Conservation (phyloP, 1,140 invertebrate genomes). For the Ceratina australensis region DNA sequence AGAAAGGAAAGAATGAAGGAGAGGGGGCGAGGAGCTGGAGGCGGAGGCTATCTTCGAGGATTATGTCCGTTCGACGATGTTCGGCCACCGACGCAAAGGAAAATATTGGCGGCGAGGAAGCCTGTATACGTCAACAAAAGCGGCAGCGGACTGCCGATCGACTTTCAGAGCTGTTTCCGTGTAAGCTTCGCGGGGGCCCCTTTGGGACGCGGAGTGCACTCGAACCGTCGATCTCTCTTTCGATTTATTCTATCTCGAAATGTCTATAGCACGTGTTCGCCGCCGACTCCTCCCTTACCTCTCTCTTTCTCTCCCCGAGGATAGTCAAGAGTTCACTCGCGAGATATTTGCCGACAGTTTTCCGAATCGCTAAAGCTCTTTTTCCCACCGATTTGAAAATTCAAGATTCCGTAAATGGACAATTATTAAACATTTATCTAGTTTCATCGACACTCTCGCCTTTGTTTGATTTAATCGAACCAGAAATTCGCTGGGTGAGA, state of each 20-base stretch:
- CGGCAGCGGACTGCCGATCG: constrained; percentile 44
- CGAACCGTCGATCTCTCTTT: constrained; percentile 44
- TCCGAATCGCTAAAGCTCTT: neutral
- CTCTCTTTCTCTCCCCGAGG: too few relatives aligned
- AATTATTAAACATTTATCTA: too few relatives aligned
- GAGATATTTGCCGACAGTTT: constrained; percentile 1
- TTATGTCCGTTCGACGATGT: constrained; percentile 21
- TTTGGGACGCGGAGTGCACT: constrained; percentile 28
- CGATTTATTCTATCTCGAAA: constrained; percentile 46
- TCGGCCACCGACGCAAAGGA: constrained; percentile 24
- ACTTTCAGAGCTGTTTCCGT: constrained; percentile 48
- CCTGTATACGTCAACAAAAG: constrained; percentile 44
- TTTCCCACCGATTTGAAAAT: too few relatives aligned
- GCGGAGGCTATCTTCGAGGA: constrained; percentile 33
- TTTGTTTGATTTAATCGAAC: too few relatives aligned
- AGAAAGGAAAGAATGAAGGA: constrained; percentile 12
- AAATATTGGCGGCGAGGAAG: constrained; percentile 43
- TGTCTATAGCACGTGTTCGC: neutral
- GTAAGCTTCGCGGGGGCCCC: constrained; percentile 38
- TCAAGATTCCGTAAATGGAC: too few relatives aligned
- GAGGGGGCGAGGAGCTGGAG: too few relatives aligned
- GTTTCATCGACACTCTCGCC: too few relatives aligned
- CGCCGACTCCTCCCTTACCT: neutral
- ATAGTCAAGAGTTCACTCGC: neutral
- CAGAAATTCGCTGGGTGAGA: too few relatives aligned